Conservation (phyloP, 2,797 vertebrate species). For the Nyctibius grandis region DNA sequence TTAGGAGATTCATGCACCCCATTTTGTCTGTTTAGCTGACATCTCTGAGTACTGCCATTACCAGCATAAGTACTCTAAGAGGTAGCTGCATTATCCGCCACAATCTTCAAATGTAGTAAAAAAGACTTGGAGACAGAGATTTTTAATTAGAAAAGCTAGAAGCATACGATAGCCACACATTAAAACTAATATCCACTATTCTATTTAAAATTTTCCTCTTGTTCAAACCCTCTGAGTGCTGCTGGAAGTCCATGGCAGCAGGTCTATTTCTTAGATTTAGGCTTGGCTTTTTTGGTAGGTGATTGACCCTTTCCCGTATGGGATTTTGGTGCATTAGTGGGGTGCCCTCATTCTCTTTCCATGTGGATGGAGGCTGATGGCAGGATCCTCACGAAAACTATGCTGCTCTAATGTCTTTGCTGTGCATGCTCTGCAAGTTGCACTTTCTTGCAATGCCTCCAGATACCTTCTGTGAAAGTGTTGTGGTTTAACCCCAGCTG, state of each 20-base stretch:
- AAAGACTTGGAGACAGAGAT: background rate
- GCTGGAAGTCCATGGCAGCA: too few species aligned
- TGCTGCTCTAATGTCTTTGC: background rate
- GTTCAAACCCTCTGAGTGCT: background rate
- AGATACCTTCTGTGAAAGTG: background rate
- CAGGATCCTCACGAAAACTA: background rate
- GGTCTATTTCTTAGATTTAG: background rate
- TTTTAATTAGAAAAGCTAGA: background rate
- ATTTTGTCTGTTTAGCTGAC: background rate
- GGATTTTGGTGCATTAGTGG: rapidly evolving
- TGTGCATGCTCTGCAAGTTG: rapidly evolving
- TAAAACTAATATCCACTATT: background rate
- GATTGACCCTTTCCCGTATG: background rate
- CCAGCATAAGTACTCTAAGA: background rate
- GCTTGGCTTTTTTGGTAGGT: background rate
- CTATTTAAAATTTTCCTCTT: background rate
- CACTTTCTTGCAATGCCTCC: background rate
- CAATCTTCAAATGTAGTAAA: background rate
- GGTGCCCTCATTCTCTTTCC: background rate
- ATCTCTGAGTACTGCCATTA: background rate
- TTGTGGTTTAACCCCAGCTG: too few species aligned
- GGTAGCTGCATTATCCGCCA: background rate
- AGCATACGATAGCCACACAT: background rate
- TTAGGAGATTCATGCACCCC: background rate
- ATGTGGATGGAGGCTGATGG: rapidly evolving